A percentile compares a stretch with the other conserved stretches of the same genome.
phyloP scores from a whole-genome alignment of 2,888 invertebrate genomes.

The Saturnia pavonia region DNA sequence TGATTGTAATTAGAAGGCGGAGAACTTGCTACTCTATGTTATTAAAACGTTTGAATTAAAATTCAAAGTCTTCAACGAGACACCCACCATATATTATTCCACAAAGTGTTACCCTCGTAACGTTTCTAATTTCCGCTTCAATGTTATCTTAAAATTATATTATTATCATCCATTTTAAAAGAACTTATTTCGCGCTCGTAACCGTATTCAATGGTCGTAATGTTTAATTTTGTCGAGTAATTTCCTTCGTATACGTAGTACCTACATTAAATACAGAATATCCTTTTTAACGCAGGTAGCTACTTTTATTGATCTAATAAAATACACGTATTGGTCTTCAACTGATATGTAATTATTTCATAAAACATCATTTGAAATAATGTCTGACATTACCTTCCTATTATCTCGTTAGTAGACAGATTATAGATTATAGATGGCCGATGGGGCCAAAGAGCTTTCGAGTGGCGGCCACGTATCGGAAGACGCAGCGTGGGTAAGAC shows the following conservation, averaged over 20 bases:
- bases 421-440: no score
- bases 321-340: background rate
- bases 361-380: background rate
- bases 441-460: no score
- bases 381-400: background rate
- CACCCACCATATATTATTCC: background rate
- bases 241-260: background rate
- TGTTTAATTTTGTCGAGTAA: constrained; percentile 13
- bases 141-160: constrained; percentile 20
- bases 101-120: constrained; percentile 12
- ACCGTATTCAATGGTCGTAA: background rate
- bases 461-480: no score
- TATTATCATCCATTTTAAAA: constrained; percentile 16
- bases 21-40: background rate
- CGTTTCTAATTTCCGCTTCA: constrained; percentile 21
- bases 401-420: no score
- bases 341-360: background rate
- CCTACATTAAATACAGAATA: background rate
- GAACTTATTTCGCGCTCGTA: constrained; percentile 14
- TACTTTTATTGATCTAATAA: background rate
- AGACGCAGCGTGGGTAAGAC: no score
- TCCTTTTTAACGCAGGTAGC: background rate
- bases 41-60: background rate
- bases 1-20: background rate
- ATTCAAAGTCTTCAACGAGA: background rate